Evolutionary conservation across 2,888 invertebrate species (phyloP).

Genomic region (Odontothrips loti): DNA sequence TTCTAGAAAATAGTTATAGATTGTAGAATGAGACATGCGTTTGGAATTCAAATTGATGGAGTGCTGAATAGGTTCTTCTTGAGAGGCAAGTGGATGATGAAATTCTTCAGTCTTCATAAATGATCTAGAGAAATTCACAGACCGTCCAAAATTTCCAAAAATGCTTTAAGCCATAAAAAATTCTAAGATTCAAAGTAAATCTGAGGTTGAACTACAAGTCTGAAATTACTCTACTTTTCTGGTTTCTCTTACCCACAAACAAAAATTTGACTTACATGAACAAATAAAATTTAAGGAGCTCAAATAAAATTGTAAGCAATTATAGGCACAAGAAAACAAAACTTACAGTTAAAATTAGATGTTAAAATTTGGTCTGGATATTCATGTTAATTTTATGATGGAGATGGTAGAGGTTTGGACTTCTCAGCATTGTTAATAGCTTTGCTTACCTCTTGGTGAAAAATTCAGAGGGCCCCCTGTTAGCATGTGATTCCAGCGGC

Average conservation of each 20-base stretch:
- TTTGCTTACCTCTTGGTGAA: constrained; percentile 19
- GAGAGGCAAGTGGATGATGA: background rate
- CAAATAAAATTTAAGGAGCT: constrained; percentile 30
- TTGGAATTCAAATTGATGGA: too few species aligned
- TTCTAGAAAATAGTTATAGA: too few species aligned
- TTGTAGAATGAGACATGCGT: too few species aligned
- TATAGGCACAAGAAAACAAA: constrained; percentile 24
- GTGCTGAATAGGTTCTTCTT: background rate
- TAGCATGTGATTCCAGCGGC: constrained; percentile 21
- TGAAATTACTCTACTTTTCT: background rate
- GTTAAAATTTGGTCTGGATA: background rate
- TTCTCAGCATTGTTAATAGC: background rate
- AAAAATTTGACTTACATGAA: background rate
- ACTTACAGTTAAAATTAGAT: background rate
- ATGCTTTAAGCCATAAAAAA: background rate
- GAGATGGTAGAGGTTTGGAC: background rate
- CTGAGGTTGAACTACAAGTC: background rate
- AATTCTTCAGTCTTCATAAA: background rate
- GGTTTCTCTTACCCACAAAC: too few species aligned
- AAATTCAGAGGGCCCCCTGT: background rate
- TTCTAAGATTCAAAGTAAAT: background rate
- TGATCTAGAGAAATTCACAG: background rate
- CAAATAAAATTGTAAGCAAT: constrained; percentile 33
- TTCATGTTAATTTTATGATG: background rate
- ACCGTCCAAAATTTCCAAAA: background rate